Evolutionary conservation across 2,797 vertebrate genomes (phyloP), one percentile per base, ranked within the genome.

Genomic region (Iguana delicatissima): DNA sequence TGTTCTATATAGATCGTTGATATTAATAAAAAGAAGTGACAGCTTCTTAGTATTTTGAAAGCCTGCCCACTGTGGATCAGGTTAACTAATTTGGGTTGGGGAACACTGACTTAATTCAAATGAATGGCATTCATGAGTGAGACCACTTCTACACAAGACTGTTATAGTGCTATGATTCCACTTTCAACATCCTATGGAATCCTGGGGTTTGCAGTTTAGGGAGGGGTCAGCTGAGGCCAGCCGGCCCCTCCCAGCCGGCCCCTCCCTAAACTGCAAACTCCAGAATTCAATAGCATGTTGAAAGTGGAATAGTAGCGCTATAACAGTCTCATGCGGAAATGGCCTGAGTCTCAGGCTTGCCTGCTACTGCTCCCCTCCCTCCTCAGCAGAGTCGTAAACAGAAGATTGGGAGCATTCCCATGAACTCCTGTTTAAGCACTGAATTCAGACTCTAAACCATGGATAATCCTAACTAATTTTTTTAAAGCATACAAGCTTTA

Each of bases 361-460:
- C 20, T 29, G 59, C 12, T 6, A 8, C 10, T 50, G 16, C 73
- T 35, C 22, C n/a, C 20, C 46, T 57, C 22, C 26, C 35, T 22
- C 16, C 35, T 29, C n/a, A n/a, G 38, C 57, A 18, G 35, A 62
- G 16, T 12, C 38, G 32, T 16, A 8, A 46, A 46, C 9, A 1
- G 0, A 38, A 87, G 20, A 87, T 10, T 59, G 38, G 57, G 46
- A 50, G 5, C 50, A n/a, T 64, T 62, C 42, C 55, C 59, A 59
- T 77, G 62, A 77, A 62, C 55, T 59, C 24, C 85, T 59, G 84
- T 20, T 86, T 77, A 77, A 77, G 72, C 73, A 59, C 59, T 55
- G 7, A 29, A 59, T 76, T 55, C 16, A n/a, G 26, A 62, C 42
- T 14, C 29, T 62, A 59, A 35, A 73, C 14, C 22, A 32, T 73